Percentiles rank a stretch among this genome's conserved stretches.
These are phyloP conservation scores for Nemoura dubitans DNA, from an alignment of 2,888 invertebrate genomes.

Conservation along the genomic window DNA sequence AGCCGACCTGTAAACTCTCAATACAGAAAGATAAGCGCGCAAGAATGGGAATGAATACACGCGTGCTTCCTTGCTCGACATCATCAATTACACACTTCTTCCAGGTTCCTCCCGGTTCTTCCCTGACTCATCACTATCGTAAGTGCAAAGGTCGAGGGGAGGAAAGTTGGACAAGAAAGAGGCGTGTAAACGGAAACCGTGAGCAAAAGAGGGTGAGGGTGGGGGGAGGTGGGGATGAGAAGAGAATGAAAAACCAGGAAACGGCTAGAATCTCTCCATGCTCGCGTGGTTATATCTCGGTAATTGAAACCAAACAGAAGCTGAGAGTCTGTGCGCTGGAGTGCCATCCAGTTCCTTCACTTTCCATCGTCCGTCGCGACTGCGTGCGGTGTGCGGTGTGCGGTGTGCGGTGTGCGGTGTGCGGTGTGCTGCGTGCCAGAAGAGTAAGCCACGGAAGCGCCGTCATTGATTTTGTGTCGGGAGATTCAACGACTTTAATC, in stretches of 20 bases:
- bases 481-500: not conserved
- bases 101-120: not conserved
- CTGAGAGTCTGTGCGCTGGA: not conserved
- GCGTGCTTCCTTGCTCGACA: not conserved
- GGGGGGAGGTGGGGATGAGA: not conserved
- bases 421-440: not conserved
- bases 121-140: not conserved
- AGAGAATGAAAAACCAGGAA: not conserved
- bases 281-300: constrained; percentile 15
- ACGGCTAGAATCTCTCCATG: not conserved
- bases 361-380: not conserved
- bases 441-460: not conserved
- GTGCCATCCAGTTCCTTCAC: not conserved
- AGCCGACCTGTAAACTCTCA: no score
- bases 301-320: constrained; percentile 29
- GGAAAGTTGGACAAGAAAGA: constrained; percentile 7
- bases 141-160: not conserved
- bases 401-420: no score
- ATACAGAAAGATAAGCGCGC: not conserved
- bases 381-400: no score
- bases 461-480: not conserved
- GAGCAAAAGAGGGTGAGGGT: not conserved
- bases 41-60: not conserved
- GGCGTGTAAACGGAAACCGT: constrained; percentile 23
- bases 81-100: not conserved